Base-by-base conservation (phyloP, 2,888 invertebrate species). In the Rhamnusium bicolor region DNA sequence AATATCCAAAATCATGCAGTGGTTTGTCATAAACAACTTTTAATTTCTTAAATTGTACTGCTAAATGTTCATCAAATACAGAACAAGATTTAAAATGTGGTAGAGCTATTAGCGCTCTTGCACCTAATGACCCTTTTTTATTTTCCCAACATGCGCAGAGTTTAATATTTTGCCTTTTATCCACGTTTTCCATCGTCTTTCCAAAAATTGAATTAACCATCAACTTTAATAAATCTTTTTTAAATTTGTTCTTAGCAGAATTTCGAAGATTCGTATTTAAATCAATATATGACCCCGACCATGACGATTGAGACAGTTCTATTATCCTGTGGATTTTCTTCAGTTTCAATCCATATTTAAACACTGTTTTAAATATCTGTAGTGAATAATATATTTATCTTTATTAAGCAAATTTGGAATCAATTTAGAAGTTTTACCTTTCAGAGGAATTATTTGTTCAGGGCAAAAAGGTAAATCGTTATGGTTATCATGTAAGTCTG, bases 51-150 rank as follows among this genome's bases (percentile, higher is more conserved):
- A n/a, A n/a, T n/a, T n/a, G n/a, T 58, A 16, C 68, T 8, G 58
- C 54, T 16, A 56, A 24, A 46, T 69, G 51, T 53, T 53, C 51
- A 51, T 29, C 51, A 61, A 69, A 69, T 84, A 56, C 80, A 83
- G 7, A 89, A 70, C 1, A 85, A 80, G n/a, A 85, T 85, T 54
- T 63, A 54, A 63, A 70, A 40, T 53, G 16, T 4, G 58, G 68
- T 18, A 47, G n/a, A n/a, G 14, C 67, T 67, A 56, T 67, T 46
- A 67, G n/a, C 12, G 46, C 32, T 46, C 67, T 54, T 6, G 67
- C 56, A 24, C 67, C 67, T 21, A 46, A 19, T 1, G 40, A 1
- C 2, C 18, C 18, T 7, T 54, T 54, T 24, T 24, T 5, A 12
- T 21, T 54, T 24, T 54, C 27, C 54, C 21, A 54, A 12, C 24